Conservation (phyloP, 2,888 invertebrate species). For the Formica aserva region DNA sequence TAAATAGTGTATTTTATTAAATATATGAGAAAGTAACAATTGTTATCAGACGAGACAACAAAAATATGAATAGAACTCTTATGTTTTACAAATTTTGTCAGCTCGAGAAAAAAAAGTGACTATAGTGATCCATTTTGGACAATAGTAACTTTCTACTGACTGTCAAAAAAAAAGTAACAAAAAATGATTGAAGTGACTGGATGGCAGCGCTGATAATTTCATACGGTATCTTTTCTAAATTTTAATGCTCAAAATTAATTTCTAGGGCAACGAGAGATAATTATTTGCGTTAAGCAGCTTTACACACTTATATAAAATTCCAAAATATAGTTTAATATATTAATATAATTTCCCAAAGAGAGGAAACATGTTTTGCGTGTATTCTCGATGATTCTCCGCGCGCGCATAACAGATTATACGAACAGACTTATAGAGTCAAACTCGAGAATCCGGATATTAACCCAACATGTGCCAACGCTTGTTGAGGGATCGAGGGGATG, state of each 20-base stretch:
- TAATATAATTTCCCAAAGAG: neutral
- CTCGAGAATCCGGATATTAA: slow-evolving; percentile 49
- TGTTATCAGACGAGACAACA: no score
- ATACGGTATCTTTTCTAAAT: neutral
- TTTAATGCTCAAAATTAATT: neutral
- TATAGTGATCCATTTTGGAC: no score
- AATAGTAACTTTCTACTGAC: no score
- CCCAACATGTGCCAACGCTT: slow-evolving; percentile 36
- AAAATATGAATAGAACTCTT: no score
- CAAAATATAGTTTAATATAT: neutral
- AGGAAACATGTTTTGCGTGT: neutral
- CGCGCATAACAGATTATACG: neutral
- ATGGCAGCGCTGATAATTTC: neutral
- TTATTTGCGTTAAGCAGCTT: neutral
- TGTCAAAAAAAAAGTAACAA: no score
- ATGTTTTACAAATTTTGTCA: no score
- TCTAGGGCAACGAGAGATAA: no score
- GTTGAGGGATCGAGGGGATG: slow-evolving; percentile 41
- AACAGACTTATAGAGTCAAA: slow-evolving; percentile 28
- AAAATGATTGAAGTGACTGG: no score
- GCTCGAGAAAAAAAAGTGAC: no score
- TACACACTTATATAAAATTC: neutral
- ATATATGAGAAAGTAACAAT: no score
- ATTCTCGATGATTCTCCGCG: neutral
- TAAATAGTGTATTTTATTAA: no score